Base-by-base conservation (phyloP, 2,113 vertebrate genomes). In the Myocastor coypus region DNA sequence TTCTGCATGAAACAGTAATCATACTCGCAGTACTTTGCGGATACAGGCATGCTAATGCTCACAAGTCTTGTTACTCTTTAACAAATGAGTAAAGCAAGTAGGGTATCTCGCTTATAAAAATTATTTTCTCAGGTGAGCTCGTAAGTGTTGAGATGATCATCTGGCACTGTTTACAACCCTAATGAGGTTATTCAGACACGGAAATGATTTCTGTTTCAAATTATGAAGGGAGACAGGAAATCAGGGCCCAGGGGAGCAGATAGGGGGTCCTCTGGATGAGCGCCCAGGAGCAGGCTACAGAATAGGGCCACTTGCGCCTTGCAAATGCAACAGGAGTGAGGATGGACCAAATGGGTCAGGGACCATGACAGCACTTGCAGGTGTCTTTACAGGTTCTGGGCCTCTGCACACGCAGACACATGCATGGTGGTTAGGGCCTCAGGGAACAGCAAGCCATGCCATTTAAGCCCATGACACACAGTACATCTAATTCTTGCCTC, bases 401-500 rank as follows among this genome's bases (percentile, higher is more conserved):
- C 5, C 86, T 40, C 24, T 0, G 91, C 69, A 50, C 0, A 20
- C 87, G 46, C 32, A 89, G 19, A 97, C 46, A 46, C 46, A 46
- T 8, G 8, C 52, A 80, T 91, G 32, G 26, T 20, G 13, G 24
- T 40, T 0, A 6, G 68, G 28, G 32, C 37, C 85, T 83, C 78
- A 37, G 50, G 94, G 86, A 66, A 57, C 0, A 19, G 50, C 17
- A 63, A 95, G 84, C 0, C 0, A 8, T 1, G 42, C 61, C 17
- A 30, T 46, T 88, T 34, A 52, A 13, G 22, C 66, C 85, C 80
- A 87, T 75, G 69, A 61, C 7, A 57, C 4, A 16, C 7, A 24
- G 52, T 37, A 30, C 57, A 34, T 26, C 92, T 30, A 55, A 30
- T 55, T 14, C 26, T 57, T 24, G 32, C 0, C 40, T 1, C 28